Percentiles rank a stretch among this genome's conserved stretches.
These are phyloP conservation scores for Athrips mouffetella DNA, from an alignment of 2,888 invertebrate species.

Conservation along the genomic window DNA sequence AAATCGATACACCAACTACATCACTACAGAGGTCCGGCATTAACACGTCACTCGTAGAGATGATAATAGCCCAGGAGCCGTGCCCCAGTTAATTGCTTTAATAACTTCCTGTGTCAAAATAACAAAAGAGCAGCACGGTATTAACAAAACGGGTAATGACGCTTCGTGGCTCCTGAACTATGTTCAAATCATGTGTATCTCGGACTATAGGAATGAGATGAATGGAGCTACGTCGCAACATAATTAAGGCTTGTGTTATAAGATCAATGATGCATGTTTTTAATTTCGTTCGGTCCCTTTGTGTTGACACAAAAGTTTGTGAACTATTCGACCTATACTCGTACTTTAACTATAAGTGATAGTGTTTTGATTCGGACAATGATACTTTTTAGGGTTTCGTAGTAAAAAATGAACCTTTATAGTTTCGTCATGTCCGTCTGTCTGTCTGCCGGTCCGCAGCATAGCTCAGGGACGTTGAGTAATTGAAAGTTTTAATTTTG, in stretches of 20 bases:
- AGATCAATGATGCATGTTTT: conserved; percentile 1
- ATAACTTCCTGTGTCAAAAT: conserved; percentile 79
- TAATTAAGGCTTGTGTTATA: conserved; percentile 1
- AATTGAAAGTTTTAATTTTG: too few species aligned
- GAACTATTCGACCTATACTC: too few species aligned
- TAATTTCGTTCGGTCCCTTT: too few species aligned
- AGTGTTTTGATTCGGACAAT: too few species aligned
- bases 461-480: too few species aligned
- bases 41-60: conserved; percentile 75
- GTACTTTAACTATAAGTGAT: too few species aligned
- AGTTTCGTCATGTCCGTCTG: too few species aligned
- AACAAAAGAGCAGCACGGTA: conserved; percentile 73
- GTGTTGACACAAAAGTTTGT: too few species aligned
- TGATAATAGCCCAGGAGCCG: conserved; percentile 73
- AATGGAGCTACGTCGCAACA: conserved; percentile 1
- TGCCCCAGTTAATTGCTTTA: conserved; percentile 77
- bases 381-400: too few species aligned
- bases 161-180: conserved; percentile 49
- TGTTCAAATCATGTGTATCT: conserved; percentile 7
- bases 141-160: conserved; percentile 67
- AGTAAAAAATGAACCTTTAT: too few species aligned
- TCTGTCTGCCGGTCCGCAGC: too few species aligned
- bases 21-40: conserved; percentile 59
- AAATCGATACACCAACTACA: conserved; percentile 27
- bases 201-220: neutral